Percentiles rank a stretch among this genome's conserved stretches.
These are phyloP conservation scores for Cichladusa arquata DNA, from an alignment of 2,113 vertebrate species.

Conservation along the genomic window DNA sequence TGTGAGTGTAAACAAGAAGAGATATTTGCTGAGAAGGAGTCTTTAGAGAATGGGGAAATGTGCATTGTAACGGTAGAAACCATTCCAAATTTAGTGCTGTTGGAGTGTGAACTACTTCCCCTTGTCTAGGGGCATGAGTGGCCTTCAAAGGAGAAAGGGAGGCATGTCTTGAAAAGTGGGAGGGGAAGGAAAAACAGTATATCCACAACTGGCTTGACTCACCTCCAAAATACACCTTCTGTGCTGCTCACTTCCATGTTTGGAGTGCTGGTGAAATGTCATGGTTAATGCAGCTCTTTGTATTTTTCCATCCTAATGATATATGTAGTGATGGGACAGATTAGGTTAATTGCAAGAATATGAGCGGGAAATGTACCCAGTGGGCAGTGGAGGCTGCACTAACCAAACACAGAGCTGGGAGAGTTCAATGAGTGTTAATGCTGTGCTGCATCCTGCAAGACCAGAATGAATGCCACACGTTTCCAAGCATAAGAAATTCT, in stretches of 20 bases:
- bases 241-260: not conserved
- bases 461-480: not conserved
- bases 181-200: not conserved
- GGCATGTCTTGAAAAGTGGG: not conserved
- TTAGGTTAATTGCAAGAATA: not conserved
- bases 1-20: not conserved
- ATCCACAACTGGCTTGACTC: not conserved
- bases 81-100: not conserved
- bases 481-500: conserved; percentile 48
- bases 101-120: not conserved
- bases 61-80: not conserved
- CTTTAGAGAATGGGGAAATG: not conserved
- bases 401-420: not conserved
- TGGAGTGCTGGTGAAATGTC: not conserved
- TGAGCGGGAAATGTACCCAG: not conserved
- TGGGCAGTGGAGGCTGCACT: not conserved
- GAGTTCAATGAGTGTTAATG: not conserved
- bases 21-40: rapidly evolving
- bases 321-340: not conserved
- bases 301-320: not conserved
- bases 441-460: not conserved
- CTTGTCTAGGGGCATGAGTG: not conserved
- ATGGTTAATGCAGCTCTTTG: not conserved
- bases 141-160: not conserved
- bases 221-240: not conserved